phyloP scores from a whole-genome alignment of 1,140 invertebrate genomes.

The Pteromalus puparum region DNA sequence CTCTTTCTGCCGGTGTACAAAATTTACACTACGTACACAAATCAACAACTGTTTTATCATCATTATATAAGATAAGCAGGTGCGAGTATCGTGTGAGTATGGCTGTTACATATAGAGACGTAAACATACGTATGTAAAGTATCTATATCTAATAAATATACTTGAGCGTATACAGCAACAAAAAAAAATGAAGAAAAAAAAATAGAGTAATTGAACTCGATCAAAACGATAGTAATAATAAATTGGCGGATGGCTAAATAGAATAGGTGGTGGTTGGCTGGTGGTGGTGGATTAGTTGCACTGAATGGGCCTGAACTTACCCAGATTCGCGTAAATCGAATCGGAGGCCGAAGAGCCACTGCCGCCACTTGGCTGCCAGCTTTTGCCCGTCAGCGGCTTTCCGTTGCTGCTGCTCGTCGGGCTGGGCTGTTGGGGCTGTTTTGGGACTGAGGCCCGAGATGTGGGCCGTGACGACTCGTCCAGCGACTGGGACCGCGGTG shows the following conservation, averaged over 20 bases:
- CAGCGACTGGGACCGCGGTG: constrained; percentile 77
- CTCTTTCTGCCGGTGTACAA: constrained; percentile 45
- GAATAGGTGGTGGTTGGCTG: constrained; percentile 47
- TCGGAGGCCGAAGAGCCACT: constrained; percentile 75
- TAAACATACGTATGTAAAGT: constrained; percentile 51
- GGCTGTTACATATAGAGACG: constrained; percentile 67
- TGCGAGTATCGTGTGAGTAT: constrained; percentile 72
- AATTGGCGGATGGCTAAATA: constrained; percentile 54
- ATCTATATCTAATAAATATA: constrained; percentile 36
- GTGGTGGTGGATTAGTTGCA: constrained; percentile 69
- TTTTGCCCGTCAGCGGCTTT: constrained; percentile 64
- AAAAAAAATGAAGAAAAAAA: constrained; percentile 6
- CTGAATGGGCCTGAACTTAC: constrained; percentile 77
- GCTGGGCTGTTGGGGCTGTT: constrained; percentile 12
- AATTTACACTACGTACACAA: constrained; percentile 37
- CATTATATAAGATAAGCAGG: constrained; percentile 59
- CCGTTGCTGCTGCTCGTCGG: constrained; percentile 73
- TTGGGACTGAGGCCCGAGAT: neutral
- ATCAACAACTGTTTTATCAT: constrained; percentile 28
- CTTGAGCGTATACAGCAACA: neutral
- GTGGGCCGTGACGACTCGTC: constrained; percentile 76
- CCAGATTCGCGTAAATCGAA: constrained; percentile 87
- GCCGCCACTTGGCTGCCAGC: constrained; percentile 69
- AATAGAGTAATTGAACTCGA: neutral
- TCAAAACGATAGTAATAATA: constrained; percentile 36